A percentile compares a stretch with the other conserved stretches of the same genome.
Evolutionary conservation across 2,113 vertebrate species (phyloP).

Genomic region (Urocolius indicus): DNA sequence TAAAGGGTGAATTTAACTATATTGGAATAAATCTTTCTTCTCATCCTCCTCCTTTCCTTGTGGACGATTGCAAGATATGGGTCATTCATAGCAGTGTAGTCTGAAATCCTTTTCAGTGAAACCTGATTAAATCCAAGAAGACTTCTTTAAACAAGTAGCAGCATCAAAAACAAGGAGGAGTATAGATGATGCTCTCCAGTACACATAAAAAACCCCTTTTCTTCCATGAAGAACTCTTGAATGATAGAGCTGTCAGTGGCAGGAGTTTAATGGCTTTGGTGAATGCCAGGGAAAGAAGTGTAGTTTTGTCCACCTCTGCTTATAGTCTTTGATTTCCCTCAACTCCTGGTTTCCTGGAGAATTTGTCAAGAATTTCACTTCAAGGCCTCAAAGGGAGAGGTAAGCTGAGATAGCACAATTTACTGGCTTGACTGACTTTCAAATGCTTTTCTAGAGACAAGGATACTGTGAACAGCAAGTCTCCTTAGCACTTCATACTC

Average conservation of each 20-base stretch:
- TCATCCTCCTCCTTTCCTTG: neutral
- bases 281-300: neutral
- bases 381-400: neutral
- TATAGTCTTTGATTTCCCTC: neutral
- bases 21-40: neutral
- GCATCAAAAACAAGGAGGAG: neutral
- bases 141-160: neutral
- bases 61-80: neutral
- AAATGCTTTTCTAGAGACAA: neutral
- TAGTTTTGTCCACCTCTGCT: neutral
- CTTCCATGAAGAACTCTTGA: neutral
- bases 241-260: neutral
- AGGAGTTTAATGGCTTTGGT: neutral
- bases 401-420: neutral
- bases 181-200: neutral
- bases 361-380: neutral
- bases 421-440: neutral
- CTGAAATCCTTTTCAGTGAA: neutral
- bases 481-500: neutral
- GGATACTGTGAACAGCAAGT: neutral
- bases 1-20: neutral
- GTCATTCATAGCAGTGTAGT: neutral
- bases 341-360: neutral
- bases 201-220: neutral
- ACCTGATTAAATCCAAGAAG: neutral